Conservation (phyloP, 2,113 vertebrate genomes). For the Stigmatopora argus region DNA sequence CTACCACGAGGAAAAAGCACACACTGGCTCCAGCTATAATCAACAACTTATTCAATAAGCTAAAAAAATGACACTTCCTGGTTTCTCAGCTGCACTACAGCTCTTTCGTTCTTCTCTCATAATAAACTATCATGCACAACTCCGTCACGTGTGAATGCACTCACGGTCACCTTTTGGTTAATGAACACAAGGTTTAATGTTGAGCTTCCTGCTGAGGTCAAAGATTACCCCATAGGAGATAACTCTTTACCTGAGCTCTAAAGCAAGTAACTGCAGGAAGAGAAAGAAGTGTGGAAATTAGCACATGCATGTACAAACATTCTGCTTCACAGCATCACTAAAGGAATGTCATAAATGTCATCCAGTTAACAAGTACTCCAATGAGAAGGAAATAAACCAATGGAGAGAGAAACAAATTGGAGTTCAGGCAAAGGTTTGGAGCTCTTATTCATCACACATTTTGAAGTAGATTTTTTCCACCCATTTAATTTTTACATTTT, state of each 20-base stretch:
- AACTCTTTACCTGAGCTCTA: conserved; percentile 26
- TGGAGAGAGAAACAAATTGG: not conserved
- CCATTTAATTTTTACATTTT: conserved; percentile 18
- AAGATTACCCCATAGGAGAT: conserved; percentile 25
- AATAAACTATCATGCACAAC: conserved; percentile 12
- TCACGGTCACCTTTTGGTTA: not conserved
- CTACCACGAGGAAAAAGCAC: conserved; percentile 48
- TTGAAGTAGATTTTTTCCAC: conserved; percentile 36
- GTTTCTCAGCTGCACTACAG: conserved; percentile 10
- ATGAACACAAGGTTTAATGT: conserved; percentile 13
- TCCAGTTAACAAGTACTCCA: conserved; percentile 45
- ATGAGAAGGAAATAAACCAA: conserved; percentile 22
- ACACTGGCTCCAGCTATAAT: conserved; percentile 60
- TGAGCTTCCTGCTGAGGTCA: conserved; percentile 40
- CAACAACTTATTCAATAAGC: conserved; percentile 66
- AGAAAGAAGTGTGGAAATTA: conserved; percentile 9
- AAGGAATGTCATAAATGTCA: conserved; percentile 41
- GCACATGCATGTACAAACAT: conserved; percentile 36
- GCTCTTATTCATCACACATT: conserved; percentile 37
- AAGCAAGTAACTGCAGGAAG: conserved; percentile 10
- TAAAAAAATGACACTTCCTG: conserved; percentile 47
- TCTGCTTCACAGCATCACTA: conserved; percentile 29
- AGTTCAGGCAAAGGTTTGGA: conserved; percentile 17
- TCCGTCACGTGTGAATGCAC: conserved; percentile 15
- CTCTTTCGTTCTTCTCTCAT: not conserved